Conservation (phyloP, 2,113 vertebrate species). For the Collichthys lucidus region DNA sequence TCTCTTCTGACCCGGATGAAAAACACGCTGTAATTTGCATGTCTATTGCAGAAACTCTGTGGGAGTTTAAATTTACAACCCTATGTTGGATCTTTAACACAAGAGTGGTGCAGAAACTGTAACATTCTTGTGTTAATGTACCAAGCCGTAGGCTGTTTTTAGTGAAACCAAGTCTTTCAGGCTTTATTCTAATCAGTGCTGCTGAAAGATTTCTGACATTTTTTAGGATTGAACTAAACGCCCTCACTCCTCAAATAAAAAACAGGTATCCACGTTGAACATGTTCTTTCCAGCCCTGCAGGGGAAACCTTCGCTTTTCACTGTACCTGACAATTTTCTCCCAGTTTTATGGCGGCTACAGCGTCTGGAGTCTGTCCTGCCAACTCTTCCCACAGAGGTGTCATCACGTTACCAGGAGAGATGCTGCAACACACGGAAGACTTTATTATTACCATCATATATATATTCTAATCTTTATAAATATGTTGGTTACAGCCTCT, state of each 20-base stretch:
- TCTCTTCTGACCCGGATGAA: not conserved
- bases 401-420: constrained; percentile 89
- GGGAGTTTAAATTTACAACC: constrained; percentile 2
- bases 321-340: constrained; percentile 80
- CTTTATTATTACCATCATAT: not conserved
- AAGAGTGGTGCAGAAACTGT: not conserved
- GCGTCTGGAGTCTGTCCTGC: constrained; percentile 74
- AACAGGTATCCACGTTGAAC: not conserved
- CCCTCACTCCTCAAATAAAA: too few species aligned
- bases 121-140: too few species aligned
- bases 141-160: not conserved
- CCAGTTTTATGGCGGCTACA: constrained; percentile 70
- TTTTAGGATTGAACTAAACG: too few species aligned
- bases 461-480: too few species aligned
- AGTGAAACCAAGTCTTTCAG: not conserved
- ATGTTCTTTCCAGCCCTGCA: not conserved
- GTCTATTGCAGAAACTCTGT: not conserved
- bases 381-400: constrained; percentile 85
- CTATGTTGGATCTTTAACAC: constrained; percentile 1
- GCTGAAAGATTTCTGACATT: not conserved
- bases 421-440: constrained; percentile 75
- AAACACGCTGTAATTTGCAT: constrained; percentile 9
- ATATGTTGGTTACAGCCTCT: not conserved
- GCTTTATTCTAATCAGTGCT: not conserved
- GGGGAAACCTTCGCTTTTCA: not conserved